These are phyloP conservation scores for Artibeus lituratus DNA, from an alignment of 2,797 vertebrate genomes.

Conservation along the genomic window DNA sequence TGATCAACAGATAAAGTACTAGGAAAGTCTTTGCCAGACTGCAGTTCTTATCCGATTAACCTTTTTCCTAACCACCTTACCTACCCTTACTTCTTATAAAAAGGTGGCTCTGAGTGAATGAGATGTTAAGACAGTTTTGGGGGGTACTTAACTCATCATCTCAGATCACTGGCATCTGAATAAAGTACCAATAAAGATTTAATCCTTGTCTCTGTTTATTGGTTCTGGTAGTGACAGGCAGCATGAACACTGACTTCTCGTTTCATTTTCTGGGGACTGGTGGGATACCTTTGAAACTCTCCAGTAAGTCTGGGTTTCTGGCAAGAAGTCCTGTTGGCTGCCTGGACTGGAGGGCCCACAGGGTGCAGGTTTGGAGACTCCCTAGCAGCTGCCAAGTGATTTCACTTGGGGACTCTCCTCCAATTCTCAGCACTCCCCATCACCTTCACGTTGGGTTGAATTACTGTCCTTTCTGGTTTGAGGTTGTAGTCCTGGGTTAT, in stretches of 20 bases:
- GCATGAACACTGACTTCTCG: background rate
- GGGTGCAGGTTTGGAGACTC: background rate
- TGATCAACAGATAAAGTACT: background rate
- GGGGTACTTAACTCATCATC: background rate
- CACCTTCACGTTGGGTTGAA: background rate
- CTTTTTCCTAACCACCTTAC: background rate
- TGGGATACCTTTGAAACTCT: background rate
- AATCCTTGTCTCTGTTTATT: background rate
- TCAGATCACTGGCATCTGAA: background rate
- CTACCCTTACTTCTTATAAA: background rate
- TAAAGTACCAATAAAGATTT: background rate
- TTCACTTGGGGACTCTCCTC: background rate
- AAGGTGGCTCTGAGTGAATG: background rate
- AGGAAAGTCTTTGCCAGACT: too few species aligned
- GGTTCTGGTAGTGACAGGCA: background rate
- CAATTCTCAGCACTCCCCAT: background rate
- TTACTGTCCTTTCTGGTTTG: background rate
- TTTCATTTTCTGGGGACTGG: background rate
- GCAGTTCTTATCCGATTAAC: too few species aligned
- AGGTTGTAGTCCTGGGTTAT: too few species aligned
- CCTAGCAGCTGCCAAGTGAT: background rate
- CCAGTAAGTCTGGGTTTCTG: background rate
- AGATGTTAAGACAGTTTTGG: background rate
- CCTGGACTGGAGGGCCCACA: background rate
- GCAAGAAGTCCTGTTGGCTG: background rate